These are phyloP conservation scores for Pipistrellus kuhlii DNA, from an alignment of 2,797 vertebrate genomes.

Conservation along the genomic window DNA sequence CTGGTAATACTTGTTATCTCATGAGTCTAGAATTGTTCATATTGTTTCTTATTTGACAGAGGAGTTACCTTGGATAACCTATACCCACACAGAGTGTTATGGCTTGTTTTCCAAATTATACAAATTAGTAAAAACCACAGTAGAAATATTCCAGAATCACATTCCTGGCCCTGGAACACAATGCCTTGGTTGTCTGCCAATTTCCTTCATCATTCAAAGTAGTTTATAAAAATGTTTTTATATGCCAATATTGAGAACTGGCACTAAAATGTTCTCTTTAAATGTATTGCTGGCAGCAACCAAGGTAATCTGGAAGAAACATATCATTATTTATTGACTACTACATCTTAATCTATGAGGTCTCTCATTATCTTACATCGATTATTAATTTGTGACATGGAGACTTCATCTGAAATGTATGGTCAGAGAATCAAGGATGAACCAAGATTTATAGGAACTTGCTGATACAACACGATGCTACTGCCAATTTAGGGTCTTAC, in stretches of 20 bases:
- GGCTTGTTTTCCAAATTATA: slow-evolving; percentile 88
- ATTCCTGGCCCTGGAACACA: slow-evolving; percentile 86
- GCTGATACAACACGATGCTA: slow-evolving; percentile 5
- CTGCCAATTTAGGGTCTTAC: background rate
- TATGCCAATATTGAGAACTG: slow-evolving; percentile 74
- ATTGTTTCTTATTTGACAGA: slow-evolving; percentile 80
- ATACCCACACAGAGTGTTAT: slow-evolving; percentile 85
- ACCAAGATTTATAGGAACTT: slow-evolving; percentile 55
- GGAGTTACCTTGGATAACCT: slow-evolving; percentile 89
- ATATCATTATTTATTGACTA: slow-evolving; percentile 63
- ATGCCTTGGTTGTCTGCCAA: slow-evolving; percentile 82
- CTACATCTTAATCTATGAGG: slow-evolving; percentile 23
- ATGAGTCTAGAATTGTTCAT: slow-evolving; percentile 81
- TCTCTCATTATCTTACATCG: slow-evolving; percentile 73
- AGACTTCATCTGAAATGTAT: slow-evolving; percentile 41
- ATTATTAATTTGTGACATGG: slow-evolving; percentile 64
- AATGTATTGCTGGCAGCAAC: slow-evolving; percentile 68
- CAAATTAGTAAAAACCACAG: slow-evolving; percentile 88
- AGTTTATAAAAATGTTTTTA: slow-evolving; percentile 84
- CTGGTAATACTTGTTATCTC: slow-evolving; percentile 74
- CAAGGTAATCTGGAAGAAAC: slow-evolving; percentile 68
- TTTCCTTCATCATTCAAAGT: slow-evolving; percentile 80
- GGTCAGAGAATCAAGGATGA: slow-evolving; percentile 53
- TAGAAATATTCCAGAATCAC: slow-evolving; percentile 87
- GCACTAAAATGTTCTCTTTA: slow-evolving; percentile 69